A percentile compares a stretch with the other conserved stretches of the same genome.
Conservation (phyloP, 1,140 invertebrate genomes). For the Globodera rostochiensis region DNA sequence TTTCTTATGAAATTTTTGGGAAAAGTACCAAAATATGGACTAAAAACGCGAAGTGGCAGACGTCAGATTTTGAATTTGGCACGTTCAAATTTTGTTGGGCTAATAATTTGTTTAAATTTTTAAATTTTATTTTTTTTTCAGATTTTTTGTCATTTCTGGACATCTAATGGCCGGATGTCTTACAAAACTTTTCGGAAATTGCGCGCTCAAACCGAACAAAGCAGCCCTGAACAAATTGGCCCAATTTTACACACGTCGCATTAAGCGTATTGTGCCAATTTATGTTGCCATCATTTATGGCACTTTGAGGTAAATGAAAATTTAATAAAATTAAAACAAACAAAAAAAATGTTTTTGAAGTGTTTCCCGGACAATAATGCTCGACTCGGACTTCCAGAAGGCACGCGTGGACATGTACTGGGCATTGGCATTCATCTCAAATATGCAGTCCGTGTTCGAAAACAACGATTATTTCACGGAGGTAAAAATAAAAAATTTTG, state of each 20-base stretch:
- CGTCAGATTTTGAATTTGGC: too few species aligned
- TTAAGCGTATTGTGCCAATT: slow-evolving; percentile 50
- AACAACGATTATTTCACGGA: slow-evolving; percentile 40
- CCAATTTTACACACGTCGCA: slow-evolving; percentile 47
- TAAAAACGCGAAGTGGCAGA: too few species aligned
- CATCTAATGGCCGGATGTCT: slow-evolving; percentile 53
- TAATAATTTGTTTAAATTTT: too few species aligned
- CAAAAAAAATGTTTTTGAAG: neutral
- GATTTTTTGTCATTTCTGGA: slow-evolving; percentile 56
- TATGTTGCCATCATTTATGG: slow-evolving; percentile 44
- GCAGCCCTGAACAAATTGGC: neutral
- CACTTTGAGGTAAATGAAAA: slow-evolving; percentile 14
- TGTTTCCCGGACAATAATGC: slow-evolving; percentile 28
- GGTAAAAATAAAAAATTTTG: neutral
- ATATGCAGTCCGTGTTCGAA: slow-evolving; percentile 37
- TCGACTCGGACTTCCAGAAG: slow-evolving; percentile 37
- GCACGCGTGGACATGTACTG: slow-evolving; percentile 31
- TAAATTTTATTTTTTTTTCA: slow-evolving; percentile 33
- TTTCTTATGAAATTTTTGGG: too few species aligned
- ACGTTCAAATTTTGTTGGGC: too few species aligned
- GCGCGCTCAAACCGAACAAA: neutral
- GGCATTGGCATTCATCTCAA: slow-evolving; percentile 35
- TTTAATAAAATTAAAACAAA: slow-evolving; percentile 1
- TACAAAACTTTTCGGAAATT: neutral
- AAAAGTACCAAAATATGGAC: too few species aligned